Evolutionary conservation across 2,888 invertebrate genomes (phyloP).

Genomic region (Lasioglossum calceatum): DNA sequence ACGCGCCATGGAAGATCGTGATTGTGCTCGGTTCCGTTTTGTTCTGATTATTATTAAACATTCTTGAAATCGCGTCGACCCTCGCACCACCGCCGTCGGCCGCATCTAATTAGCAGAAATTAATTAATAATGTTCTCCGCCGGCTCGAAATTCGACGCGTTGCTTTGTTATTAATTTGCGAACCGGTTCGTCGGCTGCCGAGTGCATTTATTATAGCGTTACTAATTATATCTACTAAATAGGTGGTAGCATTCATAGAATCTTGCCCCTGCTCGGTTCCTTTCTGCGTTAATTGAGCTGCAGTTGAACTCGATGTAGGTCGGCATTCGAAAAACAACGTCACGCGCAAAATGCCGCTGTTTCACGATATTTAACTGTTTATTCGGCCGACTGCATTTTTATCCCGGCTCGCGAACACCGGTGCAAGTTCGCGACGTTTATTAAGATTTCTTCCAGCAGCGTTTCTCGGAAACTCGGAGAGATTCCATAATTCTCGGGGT

Average conservation of each 20-base stretch:
- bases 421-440: background rate
- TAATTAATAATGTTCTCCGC: constrained; percentile 28
- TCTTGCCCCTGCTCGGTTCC: background rate
- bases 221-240: too few relatives aligned
- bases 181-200: background rate
- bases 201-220: background rate
- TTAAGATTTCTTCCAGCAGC: background rate
- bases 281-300: background rate
- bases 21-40: constrained; percentile 26
- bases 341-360: too few relatives aligned
- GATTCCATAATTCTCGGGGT: constrained; percentile 63
- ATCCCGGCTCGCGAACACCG: too few relatives aligned
- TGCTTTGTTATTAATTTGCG: constrained; percentile 15
- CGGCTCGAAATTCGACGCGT: background rate
- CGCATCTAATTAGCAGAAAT: constrained; percentile 19
- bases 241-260: background rate
- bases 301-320: background rate
- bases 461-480: constrained; percentile 12
- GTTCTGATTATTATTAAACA: constrained; percentile 68
- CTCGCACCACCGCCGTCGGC: background rate
- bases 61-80: constrained; percentile 53
- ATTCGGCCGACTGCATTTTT: too few relatives aligned
- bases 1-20: constrained; percentile 2
- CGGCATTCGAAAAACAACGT: too few relatives aligned
- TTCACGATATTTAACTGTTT: too few relatives aligned